Base-by-base conservation (phyloP, 2,888 invertebrate species). In the Linyphia triangularis region DNA sequence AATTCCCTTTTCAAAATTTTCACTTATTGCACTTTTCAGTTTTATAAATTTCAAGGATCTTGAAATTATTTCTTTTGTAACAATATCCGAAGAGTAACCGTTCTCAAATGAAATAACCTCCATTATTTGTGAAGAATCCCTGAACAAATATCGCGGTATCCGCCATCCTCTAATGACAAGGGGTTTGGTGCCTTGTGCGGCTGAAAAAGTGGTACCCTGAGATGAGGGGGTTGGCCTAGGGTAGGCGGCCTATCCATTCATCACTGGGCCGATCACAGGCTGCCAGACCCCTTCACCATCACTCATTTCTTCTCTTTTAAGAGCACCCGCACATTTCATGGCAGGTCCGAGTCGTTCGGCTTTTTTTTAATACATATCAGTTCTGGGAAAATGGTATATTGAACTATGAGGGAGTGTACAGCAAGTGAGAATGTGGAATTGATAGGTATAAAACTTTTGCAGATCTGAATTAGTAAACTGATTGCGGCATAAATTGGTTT, bases 191-290 rank as follows among this genome's bases (percentile, higher is more conserved):
- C 63, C 75, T 83, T 83, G 73, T 30, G 79, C 79, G 86, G 86
- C 73, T 88, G 86, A 88, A 88, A 88, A 88, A 88, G 86, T 59
- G 86, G 86, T 81, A 63, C 61, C 73, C 40, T n/a, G 30, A 81
- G 86, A 88, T 88, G 81, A 88, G 86, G 86, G 78, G 86, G 86
- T 65, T 81, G 86, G 81, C 86, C 86, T 43, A 88, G 65, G 81
- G 86, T 88, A 88, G 86, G 86, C 86, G 81, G 86, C 86, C 86
- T 81, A n/a, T 24, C 73, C 81, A 88, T 88, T 88, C 86, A 88
- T 88, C 86, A 88, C 81, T 10, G 24, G 67, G 57, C 81, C 86
- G 86, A 88, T 88, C 86, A 85, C 85, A 78, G 85, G 70, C 85
- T 85, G 85, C 85, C 78, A 88, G 30, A 61, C 37, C 73, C 67